phyloP scores from a whole-genome alignment of 2,797 vertebrate genomes.

The Gymnoscopelus microlampas region DNA sequence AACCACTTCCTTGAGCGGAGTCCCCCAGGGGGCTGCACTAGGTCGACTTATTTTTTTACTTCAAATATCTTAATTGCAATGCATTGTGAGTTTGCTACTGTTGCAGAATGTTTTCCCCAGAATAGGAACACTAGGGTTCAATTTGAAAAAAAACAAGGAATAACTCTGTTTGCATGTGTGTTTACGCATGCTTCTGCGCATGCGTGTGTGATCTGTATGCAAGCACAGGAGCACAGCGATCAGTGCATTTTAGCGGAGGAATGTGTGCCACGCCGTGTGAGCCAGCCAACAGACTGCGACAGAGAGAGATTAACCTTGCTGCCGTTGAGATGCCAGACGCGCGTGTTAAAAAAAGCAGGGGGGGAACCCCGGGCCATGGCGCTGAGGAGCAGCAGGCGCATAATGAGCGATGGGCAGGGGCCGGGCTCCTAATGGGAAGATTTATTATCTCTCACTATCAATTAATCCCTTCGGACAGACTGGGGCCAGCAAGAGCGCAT shows the following conservation, averaged over 20 bases:
- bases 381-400: slow-evolving; percentile 66
- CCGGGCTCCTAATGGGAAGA: slow-evolving; percentile 78
- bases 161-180: too few species aligned
- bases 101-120: too few species aligned
- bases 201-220: too few species aligned
- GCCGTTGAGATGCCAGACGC: slow-evolving; percentile 54
- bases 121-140: too few species aligned
- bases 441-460: slow-evolving; percentile 85
- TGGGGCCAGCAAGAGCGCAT: slow-evolving; percentile 65
- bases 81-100: too few species aligned
- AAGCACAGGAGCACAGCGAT: slow-evolving; percentile 24
- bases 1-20: too few species aligned
- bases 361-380: slow-evolving; percentile 68
- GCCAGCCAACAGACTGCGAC: slow-evolving; percentile 36
- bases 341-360: slow-evolving; percentile 63
- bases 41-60: too few species aligned
- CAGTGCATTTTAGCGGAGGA: slow-evolving; percentile 26
- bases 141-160: too few species aligned
- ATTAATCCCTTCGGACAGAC: slow-evolving; percentile 80
- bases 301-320: slow-evolving; percentile 77
- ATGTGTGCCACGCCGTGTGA: slow-evolving; percentile 19
- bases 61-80: too few species aligned
- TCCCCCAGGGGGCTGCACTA: neutral
- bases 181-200: too few species aligned
- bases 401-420: slow-evolving; percentile 78